These are phyloP conservation scores for Yponomeuta cagnagella DNA, from an alignment of 2,888 invertebrate species.

Conservation along the genomic window DNA sequence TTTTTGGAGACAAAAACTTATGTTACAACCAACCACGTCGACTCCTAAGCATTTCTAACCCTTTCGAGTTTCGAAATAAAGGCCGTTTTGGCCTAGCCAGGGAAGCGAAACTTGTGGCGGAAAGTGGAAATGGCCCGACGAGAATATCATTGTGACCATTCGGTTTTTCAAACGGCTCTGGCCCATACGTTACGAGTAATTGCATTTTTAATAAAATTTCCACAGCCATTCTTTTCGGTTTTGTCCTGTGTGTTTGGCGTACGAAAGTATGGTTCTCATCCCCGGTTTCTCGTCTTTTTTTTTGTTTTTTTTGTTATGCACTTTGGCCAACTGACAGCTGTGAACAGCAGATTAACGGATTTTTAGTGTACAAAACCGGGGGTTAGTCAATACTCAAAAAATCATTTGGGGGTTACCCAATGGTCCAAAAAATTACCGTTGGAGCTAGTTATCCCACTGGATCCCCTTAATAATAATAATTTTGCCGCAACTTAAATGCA, in stretches of 20 bases:
- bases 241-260: not conserved
- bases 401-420: no score
- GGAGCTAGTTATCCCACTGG: no score
- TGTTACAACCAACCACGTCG: not conserved
- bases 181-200: not conserved
- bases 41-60: not conserved
- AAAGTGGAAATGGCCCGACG: not conserved
- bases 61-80: not conserved
- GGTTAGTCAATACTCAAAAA: no score
- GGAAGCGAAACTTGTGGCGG: not conserved
- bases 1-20: slow-evolving; percentile 7
- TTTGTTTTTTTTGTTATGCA: no score
- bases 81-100: not conserved
- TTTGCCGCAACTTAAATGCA: no score
- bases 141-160: slow-evolving; percentile 4
- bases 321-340: no score
- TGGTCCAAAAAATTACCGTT: no score
- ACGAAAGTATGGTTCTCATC: not conserved
- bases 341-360: no score
- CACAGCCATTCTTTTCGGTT: not conserved
- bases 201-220: slow-evolving; percentile 1
- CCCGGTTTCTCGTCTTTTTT: not conserved
- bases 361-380: no score
- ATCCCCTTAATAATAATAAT: no score
- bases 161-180: not conserved